Conservation (phyloP, 1,140 invertebrate species). For the Bombus waltoni region DNA sequence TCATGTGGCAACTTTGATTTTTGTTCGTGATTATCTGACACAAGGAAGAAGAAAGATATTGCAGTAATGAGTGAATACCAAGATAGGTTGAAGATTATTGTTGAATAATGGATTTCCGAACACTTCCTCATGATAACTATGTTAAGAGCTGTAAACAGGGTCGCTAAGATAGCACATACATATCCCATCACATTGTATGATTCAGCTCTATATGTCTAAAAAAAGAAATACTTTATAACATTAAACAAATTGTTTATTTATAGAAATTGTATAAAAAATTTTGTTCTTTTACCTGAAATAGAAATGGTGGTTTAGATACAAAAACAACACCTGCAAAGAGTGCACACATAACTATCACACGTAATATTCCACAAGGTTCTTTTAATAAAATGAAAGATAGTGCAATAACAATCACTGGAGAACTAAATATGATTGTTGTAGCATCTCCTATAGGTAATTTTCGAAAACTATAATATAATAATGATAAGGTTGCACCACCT, state of each 20-base stretch:
- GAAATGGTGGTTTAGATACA: constrained; percentile 83
- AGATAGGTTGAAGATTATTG: constrained; percentile 82
- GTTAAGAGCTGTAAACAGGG: constrained; percentile 83
- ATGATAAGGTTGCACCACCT: constrained; percentile 81
- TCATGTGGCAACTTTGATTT: constrained; percentile 70
- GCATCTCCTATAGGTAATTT: constrained; percentile 84
- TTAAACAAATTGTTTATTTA: not conserved
- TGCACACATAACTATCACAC: constrained; percentile 82
- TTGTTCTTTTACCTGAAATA: constrained; percentile 78
- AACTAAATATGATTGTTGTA: constrained; percentile 85
- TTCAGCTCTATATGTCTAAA: constrained; percentile 69
- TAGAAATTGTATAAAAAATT: not conserved
- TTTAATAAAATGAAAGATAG: constrained; percentile 83
- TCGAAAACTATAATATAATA: constrained; percentile 83
- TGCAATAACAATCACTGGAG: constrained; percentile 84
- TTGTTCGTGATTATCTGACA: constrained; percentile 70
- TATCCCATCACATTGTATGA: constrained; percentile 82
- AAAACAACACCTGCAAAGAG: constrained; percentile 83
- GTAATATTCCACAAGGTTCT: constrained; percentile 84
- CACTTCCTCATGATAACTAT: constrained; percentile 84
- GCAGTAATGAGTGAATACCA: constrained; percentile 80
- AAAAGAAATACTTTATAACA: constrained; percentile 17
- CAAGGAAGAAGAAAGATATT: constrained; percentile 72
- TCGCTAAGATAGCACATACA: constrained; percentile 80
- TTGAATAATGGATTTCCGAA: constrained; percentile 82